phyloP scores from a whole-genome alignment of 2,113 vertebrate genomes.

The Himantopus leucocephalus region DNA sequence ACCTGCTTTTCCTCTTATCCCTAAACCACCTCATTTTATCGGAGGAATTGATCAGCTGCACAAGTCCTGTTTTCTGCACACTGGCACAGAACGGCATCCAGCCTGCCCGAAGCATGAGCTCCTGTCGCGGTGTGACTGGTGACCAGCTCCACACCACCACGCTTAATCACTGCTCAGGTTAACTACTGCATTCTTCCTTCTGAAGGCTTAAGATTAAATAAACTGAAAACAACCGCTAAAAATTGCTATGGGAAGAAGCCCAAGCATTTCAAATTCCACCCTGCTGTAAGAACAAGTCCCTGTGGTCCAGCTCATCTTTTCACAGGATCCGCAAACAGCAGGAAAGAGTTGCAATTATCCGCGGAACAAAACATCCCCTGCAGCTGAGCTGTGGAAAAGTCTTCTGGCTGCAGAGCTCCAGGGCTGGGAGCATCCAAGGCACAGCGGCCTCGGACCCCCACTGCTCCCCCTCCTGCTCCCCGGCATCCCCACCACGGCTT shows the following conservation, averaged over 20 bases:
- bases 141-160: not conserved
- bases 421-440: not conserved
- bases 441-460: not conserved
- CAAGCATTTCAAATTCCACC: not conserved
- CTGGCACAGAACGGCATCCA: not conserved
- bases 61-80: not conserved
- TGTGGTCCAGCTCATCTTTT: not conserved
- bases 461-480: not conserved
- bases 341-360: not conserved
- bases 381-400: not conserved
- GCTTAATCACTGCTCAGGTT: not conserved
- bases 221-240: not conserved
- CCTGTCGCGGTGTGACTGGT: not conserved
- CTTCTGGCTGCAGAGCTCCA: not conserved
- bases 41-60: not conserved
- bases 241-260: not conserved
- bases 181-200: not conserved
- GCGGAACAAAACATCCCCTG: not conserved
- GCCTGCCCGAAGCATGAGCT: not conserved
- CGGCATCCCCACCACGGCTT: accelerated
- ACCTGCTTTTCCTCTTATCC: not conserved
- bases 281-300: not conserved
- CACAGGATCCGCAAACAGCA: not conserved
- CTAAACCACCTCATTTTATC: not conserved
- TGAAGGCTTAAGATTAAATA: not conserved